phyloP scores from a whole-genome alignment of 2,888 invertebrate genomes.

The Spisula solida region DNA sequence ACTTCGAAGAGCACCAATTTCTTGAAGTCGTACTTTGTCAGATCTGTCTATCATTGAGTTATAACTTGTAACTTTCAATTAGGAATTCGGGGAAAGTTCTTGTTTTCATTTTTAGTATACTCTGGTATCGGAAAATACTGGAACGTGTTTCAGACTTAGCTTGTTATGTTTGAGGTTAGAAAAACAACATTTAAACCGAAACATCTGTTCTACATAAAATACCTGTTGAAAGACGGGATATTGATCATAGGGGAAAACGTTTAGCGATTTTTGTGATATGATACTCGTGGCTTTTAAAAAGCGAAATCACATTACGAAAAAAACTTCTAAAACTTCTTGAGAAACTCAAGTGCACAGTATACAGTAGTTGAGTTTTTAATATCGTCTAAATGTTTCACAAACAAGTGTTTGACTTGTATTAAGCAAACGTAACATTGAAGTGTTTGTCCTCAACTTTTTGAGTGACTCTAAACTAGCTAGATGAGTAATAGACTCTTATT shows the following conservation, averaged over 20 bases:
- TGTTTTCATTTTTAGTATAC: constrained; percentile 17
- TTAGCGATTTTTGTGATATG: background rate
- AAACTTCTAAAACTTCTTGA: background rate
- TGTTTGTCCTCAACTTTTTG: background rate
- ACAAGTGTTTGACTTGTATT: constrained; percentile 13
- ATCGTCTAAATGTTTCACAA: constrained; percentile 7
- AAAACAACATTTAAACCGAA: constrained; percentile 21
- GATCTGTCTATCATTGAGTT: constrained; percentile 1
- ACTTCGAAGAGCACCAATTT: background rate
- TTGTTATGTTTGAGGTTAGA: constrained; percentile 16
- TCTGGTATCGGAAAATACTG: background rate
- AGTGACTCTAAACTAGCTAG: background rate
- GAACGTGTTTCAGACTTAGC: background rate
- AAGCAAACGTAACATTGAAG: background rate
- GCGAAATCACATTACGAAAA: background rate
- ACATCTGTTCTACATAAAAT: constrained; percentile 32
- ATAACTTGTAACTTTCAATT: constrained; percentile 21
- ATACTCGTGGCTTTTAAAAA: background rate
- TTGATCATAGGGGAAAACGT: background rate
- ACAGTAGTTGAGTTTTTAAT: background rate
- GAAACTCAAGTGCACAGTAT: background rate
- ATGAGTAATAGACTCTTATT: background rate
- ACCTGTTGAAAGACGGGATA: constrained; percentile 17
- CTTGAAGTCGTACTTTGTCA: background rate
- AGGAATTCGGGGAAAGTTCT: background rate